Evolutionary conservation across 2,888 invertebrate species (phyloP), one percentile per base, ranked within the genome.

Genomic region (Orthonevra nobilis): DNA sequence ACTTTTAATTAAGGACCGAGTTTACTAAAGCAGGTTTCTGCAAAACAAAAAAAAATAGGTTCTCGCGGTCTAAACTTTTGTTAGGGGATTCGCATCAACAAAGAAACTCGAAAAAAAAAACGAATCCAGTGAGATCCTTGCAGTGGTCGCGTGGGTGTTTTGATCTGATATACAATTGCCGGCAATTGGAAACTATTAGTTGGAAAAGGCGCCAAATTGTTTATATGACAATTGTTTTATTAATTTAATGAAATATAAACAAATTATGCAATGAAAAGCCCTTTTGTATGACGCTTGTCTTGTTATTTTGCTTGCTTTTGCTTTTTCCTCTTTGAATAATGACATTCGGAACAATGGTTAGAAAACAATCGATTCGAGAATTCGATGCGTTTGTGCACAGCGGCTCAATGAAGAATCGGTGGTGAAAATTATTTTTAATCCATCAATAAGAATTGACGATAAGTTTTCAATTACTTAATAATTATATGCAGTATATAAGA

Each of bases 271-370:
- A 83, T 75, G 66, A 40, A 82, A 81, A 75, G 58, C 61, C 74
- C 64, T 60, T 75, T 81, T 74, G 56, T 64, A 58, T 75, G 81
- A 81, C 81, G 81, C 81, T 82, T 74, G 32, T 72, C 70, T 72
- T 82, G 81, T 81, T 82, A 81, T 81, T 79, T 75, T 70, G 75
- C 81, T 72, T 70, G 79, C 44, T 72, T 64, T 92, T 73, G 89
- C 70, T 92, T 92, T 83, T 70, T 92, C 72, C 87, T 89, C 64
- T 92, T 92, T 83, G 36, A 54, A 66, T 56, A 79, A 12, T 79
- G 79, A 79, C 79, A 61, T 79, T 79, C 79, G 79, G 66, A 73
- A 66, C 73, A 79, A 56, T 79, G 79, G n/a, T 79, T 52, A 44
- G 79, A 79, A 79, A 66, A 61, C 54, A 79, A 79, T 79, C 73